Base-by-base conservation (phyloP, 2,888 invertebrate genomes). In the Orthonychiurus folsomi region DNA sequence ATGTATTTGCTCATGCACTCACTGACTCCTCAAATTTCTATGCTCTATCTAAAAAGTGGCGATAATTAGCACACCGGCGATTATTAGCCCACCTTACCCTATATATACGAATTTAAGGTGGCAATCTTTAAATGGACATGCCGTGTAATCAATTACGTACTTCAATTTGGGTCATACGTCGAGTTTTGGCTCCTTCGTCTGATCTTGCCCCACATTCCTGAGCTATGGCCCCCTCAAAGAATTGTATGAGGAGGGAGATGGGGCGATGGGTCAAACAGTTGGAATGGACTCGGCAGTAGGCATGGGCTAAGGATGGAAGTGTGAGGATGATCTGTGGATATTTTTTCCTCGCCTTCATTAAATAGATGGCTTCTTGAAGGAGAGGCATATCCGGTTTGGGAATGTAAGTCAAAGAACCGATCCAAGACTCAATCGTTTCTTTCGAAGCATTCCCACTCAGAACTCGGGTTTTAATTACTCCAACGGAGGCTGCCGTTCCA, bases 361-460 rank as follows among this genome's bases (percentile, higher is more conserved):
- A 74, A 25, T 75, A 74, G 75, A 70, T 60, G 2, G 70, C 70
- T 21, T 69, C 69, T 24, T 62, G 62, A 63, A 73, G 62, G 50
- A 72, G 62, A 27, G 64, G 50, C 50, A 71, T 61, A 63, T 71
- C 70, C 50, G 73, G 73, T 64, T 70, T 73, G 25, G 87, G 85
- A 72, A 92, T 86, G 77, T 93, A 86, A 3, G 93, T 87, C 74
- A 95, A 82, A 1, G 92, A 86, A 71, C 86, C 84, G 72, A 94
- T 83, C 93, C 94, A 95, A 68, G 86, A 86, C 57, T 86, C 83
- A 1, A 85, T 81, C 18, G 84, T 85, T 1, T 82, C 81, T 57
- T 82, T 81, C 15, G 85, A 79, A 1, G 91, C 80, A 3, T 80
- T 80, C 55, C 82, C 80, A 26, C 80, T 81, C 48, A 86, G 77